Evolutionary conservation across 1,140 invertebrate genomes (phyloP).

Genomic region (Calliphora vicina): DNA sequence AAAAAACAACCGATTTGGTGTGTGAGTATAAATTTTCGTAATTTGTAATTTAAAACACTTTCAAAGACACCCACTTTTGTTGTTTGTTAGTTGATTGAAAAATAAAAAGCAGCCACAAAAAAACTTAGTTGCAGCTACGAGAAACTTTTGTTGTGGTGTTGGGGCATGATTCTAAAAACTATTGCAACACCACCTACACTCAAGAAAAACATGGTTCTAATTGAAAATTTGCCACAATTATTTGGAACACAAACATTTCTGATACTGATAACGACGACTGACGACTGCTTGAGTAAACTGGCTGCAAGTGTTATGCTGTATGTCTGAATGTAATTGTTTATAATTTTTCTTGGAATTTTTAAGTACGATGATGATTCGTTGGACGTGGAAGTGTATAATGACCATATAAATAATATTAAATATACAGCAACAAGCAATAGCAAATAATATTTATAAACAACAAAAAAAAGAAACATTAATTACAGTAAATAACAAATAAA

Average conservation of each 20-base stretch:
- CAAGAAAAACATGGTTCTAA: not conserved
- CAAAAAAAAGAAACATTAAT: too few relatives aligned
- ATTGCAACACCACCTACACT: not conserved
- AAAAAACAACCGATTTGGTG: too few relatives aligned
- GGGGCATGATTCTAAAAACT: not conserved
- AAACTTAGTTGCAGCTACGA: too few relatives aligned
- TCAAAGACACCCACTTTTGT: constrained; percentile 10
- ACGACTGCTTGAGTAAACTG: not conserved
- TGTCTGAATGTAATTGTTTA: constrained; percentile 2
- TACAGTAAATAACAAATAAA: too few relatives aligned
- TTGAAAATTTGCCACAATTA: constrained; percentile 14
- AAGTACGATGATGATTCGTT: not conserved
- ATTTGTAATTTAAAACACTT: not conserved
- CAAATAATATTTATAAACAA: too few relatives aligned
- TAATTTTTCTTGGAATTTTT: not conserved
- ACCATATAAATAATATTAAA: not conserved
- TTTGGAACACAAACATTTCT: not conserved
- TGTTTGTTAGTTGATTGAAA: not conserved
- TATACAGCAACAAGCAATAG: not conserved
- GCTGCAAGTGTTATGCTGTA: too few relatives aligned
- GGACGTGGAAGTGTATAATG: not conserved
- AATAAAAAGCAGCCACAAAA: not conserved
- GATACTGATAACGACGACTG: not conserved
- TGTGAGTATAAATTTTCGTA: not conserved
- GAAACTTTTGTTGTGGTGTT: too few relatives aligned